Conservation (phyloP, 92 coral and sea anemone species). For the Pocillopora meandrina region DNA sequence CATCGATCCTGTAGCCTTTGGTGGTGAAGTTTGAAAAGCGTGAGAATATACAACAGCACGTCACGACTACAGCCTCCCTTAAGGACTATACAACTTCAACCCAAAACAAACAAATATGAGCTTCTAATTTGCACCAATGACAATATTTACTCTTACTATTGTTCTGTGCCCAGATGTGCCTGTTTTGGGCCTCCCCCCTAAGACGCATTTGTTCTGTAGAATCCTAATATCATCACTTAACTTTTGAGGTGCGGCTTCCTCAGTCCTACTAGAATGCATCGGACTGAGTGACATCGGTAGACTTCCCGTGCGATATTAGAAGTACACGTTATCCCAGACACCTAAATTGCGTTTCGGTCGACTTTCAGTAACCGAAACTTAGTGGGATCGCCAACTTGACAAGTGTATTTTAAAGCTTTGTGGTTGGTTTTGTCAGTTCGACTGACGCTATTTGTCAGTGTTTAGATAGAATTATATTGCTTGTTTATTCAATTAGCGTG, state of each 20-base stretch:
- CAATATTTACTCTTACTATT: slow-evolving; percentile 45
- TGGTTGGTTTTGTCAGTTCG: neutral
- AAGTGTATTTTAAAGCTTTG: slow-evolving; percentile 7
- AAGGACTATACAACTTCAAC: neutral
- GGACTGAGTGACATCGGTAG: slow-evolving; percentile 31
- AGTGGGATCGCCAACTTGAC: neutral
- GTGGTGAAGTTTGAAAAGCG: slow-evolving; percentile 16
- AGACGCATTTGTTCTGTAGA: slow-evolving; percentile 36
- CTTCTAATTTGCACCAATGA: slow-evolving; percentile 30
- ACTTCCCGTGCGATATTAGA: neutral
- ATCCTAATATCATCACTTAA: slow-evolving; percentile 28
- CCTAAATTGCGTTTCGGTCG: neutral
- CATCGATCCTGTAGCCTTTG: neutral
- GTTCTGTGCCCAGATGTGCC: slow-evolving; percentile 20
- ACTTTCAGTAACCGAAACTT: slow-evolving; percentile 3
- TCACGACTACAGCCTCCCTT: neutral
- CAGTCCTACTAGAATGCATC: neutral
- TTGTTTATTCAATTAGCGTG: slow-evolving; percentile 47
- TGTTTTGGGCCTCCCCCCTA: slow-evolving; percentile 36
- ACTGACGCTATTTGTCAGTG: slow-evolving; percentile 29
- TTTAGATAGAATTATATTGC: slow-evolving; percentile 50
- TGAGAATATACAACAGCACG: slow-evolving; percentile 31
- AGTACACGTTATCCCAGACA: neutral
- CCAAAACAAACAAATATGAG: slow-evolving; percentile 20
- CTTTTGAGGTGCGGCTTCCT: slow-evolving; percentile 8